Evolutionary conservation across 2,113 vertebrate species (phyloP).

Genomic region (Cyanocitta stelleri): DNA sequence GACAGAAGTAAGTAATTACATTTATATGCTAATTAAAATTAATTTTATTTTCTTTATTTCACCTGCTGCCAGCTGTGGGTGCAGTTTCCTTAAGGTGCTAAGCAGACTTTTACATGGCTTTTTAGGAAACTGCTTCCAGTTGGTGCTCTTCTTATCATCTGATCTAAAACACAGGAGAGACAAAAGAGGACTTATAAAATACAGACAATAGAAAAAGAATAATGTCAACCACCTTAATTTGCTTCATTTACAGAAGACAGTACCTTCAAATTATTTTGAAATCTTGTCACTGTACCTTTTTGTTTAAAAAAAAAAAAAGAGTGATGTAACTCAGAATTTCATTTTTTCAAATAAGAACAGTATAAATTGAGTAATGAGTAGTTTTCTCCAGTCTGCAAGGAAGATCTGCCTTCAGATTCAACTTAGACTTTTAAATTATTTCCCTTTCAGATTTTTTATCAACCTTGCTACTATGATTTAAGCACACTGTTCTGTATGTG

Average conservation of each 20-base stretch:
- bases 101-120: conserved; percentile 90
- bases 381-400: background rate
- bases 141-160: conserved; percentile 90
- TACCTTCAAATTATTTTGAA: background rate
- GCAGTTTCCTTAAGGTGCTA: conserved; percentile 81
- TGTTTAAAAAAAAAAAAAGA: background rate
- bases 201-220: background rate
- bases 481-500: background rate
- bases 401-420: background rate
- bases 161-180: conserved; percentile 71
- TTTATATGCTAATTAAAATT: background rate
- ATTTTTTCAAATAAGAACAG: background rate
- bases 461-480: background rate
- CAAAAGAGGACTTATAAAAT: background rate
- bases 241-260: background rate
- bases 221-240: background rate
- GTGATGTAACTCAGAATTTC: background rate
- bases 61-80: conserved; percentile 87
- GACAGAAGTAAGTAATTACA: background rate
- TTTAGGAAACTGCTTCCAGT: conserved; percentile 97
- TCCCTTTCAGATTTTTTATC: background rate
- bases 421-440: background rate
- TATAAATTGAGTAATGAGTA: background rate
- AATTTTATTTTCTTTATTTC: conserved; percentile 29
- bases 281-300: background rate